These are phyloP conservation scores for Xerus inauris DNA, from an alignment of 2,113 vertebrate genomes.

Conservation along the genomic window DNA sequence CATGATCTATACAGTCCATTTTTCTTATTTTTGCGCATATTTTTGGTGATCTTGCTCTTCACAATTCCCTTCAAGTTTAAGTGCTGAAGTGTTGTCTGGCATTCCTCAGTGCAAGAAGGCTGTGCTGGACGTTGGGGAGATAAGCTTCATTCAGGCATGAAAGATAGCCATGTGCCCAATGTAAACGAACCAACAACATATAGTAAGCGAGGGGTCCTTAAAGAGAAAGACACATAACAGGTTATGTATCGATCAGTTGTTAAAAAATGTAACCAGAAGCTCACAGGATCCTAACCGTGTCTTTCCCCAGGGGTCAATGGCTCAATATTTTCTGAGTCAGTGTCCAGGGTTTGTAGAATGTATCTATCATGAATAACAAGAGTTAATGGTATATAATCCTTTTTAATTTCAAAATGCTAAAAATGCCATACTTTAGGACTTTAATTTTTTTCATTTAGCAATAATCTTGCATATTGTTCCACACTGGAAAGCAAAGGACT, in stretches of 20 bases:
- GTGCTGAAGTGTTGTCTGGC: background rate
- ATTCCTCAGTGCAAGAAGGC: background rate
- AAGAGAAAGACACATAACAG: background rate
- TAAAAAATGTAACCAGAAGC: background rate
- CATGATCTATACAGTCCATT: background rate
- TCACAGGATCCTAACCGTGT: background rate
- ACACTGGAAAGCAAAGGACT: background rate
- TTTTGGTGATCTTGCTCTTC: background rate
- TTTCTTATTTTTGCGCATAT: background rate
- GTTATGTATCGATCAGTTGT: background rate
- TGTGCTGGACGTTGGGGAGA: background rate
- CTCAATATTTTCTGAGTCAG: background rate
- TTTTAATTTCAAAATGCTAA: background rate
- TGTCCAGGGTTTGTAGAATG: background rate
- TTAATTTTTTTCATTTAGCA: background rate
- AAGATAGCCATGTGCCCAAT: background rate
- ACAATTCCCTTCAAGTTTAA: background rate
- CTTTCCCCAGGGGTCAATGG: background rate
- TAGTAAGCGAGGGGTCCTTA: background rate
- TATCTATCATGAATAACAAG: background rate
- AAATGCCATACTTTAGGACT: too few species aligned
- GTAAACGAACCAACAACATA: background rate
- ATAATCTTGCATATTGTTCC: background rate
- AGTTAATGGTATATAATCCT: background rate
- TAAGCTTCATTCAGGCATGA: background rate